Base-by-base conservation (phyloP, 1,140 invertebrate species). In the Papilio polytes region DNA sequence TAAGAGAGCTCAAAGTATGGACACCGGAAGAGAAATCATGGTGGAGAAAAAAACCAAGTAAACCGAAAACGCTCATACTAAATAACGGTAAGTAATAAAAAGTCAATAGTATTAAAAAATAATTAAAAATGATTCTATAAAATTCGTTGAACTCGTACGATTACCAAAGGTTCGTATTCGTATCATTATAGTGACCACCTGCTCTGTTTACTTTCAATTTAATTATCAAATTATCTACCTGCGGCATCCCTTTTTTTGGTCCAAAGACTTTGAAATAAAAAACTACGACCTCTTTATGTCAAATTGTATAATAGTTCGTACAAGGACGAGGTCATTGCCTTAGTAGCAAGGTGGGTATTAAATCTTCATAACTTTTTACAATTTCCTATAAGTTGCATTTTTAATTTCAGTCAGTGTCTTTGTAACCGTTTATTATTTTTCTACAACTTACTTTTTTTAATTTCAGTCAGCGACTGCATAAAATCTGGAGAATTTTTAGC, bases 401-500 rank as follows among this genome's bases (percentile, higher is more conserved):
- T n/a, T n/a, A n/a, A n/a, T n/a, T n/a, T n/a, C n/a, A n/a, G n/a
- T n/a, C n/a, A n/a, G n/a, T n/a, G n/a, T n/a, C n/a, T n/a, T n/a
- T n/a, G n/a, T n/a, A n/a, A n/a, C 56, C n/a, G 77, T 10, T 53
- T 48, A 70, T 63, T 59, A 31, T 15, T 66, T 78, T 48, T 13
- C 53, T 41, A 41, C 53, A 76, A 10, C 2, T 4, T 36, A 10
- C 53, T n/a, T 36, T 51, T 80, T 81, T 26, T 82, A 15, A 41
- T 80, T 85, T 76, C 66, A 94, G 92, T 94, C 91, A 87, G 89
- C 87, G 92, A 86, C 12, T 84, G 80, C 56, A 89, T 94, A 81
- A 88, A 84, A 78, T 81, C 86, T 78, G 90, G 90, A 7, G 93
- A 94, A 78, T 94, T 94, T 79, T 87, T 89, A 1, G 93, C 93